Percentiles rank a stretch among this genome's conserved stretches.
These are phyloP conservation scores for Tinea pellionella DNA, from an alignment of 2,888 invertebrate genomes.

Conservation along the genomic window DNA sequence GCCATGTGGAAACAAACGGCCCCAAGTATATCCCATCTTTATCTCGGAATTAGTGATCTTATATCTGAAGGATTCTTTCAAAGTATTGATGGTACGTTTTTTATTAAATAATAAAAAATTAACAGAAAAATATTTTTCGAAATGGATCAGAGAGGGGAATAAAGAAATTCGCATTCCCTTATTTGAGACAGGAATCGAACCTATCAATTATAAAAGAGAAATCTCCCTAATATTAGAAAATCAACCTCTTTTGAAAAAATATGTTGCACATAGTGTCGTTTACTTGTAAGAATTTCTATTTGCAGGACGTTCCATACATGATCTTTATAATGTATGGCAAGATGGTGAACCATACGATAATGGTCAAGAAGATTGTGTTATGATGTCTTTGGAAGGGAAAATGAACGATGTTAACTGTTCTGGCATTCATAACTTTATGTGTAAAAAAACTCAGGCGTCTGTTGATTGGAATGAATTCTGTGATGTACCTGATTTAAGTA, in stretches of 20 bases:
- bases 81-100: constrained; percentile 7
- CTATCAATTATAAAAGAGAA: no score
- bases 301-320: constrained; percentile 32
- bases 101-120: no score
- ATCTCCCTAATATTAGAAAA: no score
- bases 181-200: no score
- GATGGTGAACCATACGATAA: constrained; percentile 44
- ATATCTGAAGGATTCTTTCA: not conserved
- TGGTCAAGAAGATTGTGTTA: constrained; percentile 30
- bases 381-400: constrained; percentile 23
- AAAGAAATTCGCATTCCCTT: no score
- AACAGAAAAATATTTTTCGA: no score
- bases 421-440: constrained; percentile 37
- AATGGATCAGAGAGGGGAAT: no score
- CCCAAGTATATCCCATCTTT: not conserved
- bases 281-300: no score
- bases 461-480: constrained; percentile 43
- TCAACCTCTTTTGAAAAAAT: no score
- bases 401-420: constrained; percentile 36
- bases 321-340: constrained; percentile 39
- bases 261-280: no score
- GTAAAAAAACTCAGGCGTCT: constrained; percentile 36
- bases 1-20: not conserved
- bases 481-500: constrained; percentile 38
- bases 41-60: not conserved